Evolutionary conservation across 2,797 vertebrate genomes (phyloP), one percentile per base, ranked within the genome.

Genomic region (Hemibagrus guttatus): DNA sequence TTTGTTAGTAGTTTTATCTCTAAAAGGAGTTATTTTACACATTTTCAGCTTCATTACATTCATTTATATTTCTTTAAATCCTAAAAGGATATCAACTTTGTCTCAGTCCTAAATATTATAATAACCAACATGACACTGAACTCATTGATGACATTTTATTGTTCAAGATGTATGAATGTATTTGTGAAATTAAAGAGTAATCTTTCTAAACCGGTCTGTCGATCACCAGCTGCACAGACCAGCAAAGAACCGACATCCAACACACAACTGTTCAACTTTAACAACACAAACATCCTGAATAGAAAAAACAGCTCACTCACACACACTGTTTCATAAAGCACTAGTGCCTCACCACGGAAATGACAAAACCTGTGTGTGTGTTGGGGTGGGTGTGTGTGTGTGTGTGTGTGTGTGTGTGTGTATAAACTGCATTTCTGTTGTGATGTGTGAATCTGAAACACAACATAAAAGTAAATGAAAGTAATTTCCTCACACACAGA

Each of bases 301-400:
- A 87, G 87, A 88, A 90, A 93, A 94, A 89, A 94, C 94, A 31
- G n/a, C n/a, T n/a, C 28, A 16, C 28, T 13, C 69, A 86, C 91
- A 94, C 92, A 86, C 64, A 94, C 92, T 93, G 92, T 91, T 94
- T 93, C 92, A 93, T 93, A 72, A 81, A 94, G 93, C 94, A 95
- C 95, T 94, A 95, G 93, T 91, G 94, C 92, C 93, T 94, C 94
- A 94, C 88, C 93, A 94, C 92, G 93, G 93, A 93, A 94, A 94
- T 94, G 92, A 95, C 94, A 84, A 91, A 92, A 94, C 84, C 21
- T 74, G 72, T 69, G 46, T 83, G 75, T 84, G 86, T 82, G 58
- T 31, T 88, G 28, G 23, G 28, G 63, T 4, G 26, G n/a, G 63
- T 4, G 17, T 69, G 28, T 52, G 23, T 49, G 69, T 26, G n/a